Base-by-base conservation (phyloP, 2,797 vertebrate genomes). In the Onychomys arenicola region DNA sequence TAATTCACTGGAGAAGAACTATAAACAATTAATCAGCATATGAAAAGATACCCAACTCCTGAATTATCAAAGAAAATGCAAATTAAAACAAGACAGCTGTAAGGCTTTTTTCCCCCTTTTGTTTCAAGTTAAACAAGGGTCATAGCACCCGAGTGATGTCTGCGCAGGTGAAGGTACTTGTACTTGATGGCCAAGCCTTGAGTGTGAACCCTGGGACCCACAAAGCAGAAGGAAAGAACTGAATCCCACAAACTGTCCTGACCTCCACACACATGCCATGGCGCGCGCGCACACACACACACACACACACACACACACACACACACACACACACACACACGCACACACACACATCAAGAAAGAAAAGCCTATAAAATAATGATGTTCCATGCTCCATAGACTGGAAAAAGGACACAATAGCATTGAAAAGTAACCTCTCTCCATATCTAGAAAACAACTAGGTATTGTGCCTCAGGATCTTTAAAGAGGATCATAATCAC, bases 1-100 rank as follows among this genome's bases (percentile, higher is more conserved):
- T 95, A 96, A 97, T 95, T 90, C 77, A 95, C 34, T 46, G 67
- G 49, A 94, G 87, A 94, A 89, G 52, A 96, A 96, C 94, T 69
- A 89, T 52, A 90, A 98, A 95, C 46, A 90, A 77, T 71, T 86
- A 78, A 96, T 92, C 94, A 97, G 95, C 94, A 94, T 83, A 93
- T 78, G 77, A 97, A 97, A 97, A 97, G 92, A 73, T 89, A 84
- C 52, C 94, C 73, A 57, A 75, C 43, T 93, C 86, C 49, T 78
- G 78, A 67, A 91, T 55, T 86, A 95, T 95, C 82, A 97, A 92
- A 96, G 94, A 83, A 91, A 96, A 96, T 92, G 85, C 73, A 94
- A 96, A 96, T 96, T 90, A 80, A 85, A 85, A 94, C 69, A 84
- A 67, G 49, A 84, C 29, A 91, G 61, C 2, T 6, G 3, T 17